Conservation (phyloP, 2,113 vertebrate genomes). For the Solenodon paradoxus region DNA sequence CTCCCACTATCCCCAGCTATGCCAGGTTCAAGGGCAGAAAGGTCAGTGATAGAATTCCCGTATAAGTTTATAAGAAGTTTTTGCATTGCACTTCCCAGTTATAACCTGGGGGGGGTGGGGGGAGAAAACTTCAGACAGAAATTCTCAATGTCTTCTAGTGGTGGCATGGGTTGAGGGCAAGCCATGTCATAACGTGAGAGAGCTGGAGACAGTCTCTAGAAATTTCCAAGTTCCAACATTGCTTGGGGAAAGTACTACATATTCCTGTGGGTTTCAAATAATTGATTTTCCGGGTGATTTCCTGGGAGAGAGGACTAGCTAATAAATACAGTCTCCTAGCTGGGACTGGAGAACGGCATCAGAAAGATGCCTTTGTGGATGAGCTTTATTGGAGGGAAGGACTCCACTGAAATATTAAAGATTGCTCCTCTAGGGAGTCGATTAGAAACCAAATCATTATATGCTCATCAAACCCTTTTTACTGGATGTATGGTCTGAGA, state of each 20-base stretch:
- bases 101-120: fast-evolving
- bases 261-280: background rate
- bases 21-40: background rate
- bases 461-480: background rate
- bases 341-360: background rate
- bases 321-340: background rate
- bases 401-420: background rate
- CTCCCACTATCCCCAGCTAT: background rate
- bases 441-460: background rate
- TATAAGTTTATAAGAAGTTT: background rate
- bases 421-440: background rate
- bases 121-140: background rate
- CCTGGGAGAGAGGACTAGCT: background rate
- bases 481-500: background rate
- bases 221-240: background rate
- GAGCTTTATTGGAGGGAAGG: background rate
- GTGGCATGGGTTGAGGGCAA: background rate
- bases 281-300: too few species aligned
- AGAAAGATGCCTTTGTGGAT: background rate
- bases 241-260: background rate
- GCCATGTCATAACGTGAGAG: background rate
- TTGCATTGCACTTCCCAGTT: background rate
- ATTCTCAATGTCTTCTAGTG: background rate
- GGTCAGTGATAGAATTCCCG: background rate
- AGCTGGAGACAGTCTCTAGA: background rate